Conservation (phyloP, 2,113 vertebrate species). For the Cochlearius cochlearius region DNA sequence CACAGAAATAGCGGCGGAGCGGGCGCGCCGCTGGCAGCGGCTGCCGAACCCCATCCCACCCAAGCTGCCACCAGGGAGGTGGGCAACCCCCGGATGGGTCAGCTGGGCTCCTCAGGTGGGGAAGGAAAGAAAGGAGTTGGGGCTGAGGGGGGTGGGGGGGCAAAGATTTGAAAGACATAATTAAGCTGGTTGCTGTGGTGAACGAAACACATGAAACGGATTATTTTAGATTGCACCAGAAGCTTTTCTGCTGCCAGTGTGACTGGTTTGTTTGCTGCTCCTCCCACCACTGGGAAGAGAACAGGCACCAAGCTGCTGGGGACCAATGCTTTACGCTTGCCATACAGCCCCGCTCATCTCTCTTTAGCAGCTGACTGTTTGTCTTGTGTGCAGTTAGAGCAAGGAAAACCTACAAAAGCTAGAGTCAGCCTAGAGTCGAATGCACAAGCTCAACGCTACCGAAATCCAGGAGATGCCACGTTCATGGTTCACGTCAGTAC, state of each 20-base stretch:
- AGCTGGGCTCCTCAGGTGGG: neutral
- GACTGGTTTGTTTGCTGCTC: neutral
- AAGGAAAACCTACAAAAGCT: neutral
- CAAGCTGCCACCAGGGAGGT: fast-evolving
- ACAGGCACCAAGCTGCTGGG: constrained; percentile 11
- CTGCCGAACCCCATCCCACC: neutral
- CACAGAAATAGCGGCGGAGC: constrained; percentile 15
- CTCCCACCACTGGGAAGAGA: neutral
- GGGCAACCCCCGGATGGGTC: neutral
- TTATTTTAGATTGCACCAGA: neutral
- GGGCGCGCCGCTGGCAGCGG: neutral
- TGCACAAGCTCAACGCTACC: fast-evolving
- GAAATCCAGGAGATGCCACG: neutral
- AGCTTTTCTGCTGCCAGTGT: constrained; percentile 11
- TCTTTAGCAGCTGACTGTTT: neutral
- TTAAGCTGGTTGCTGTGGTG: neutral
- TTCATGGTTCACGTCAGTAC: neutral
- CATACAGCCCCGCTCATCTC: neutral
- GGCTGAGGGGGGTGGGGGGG: fast-evolving
- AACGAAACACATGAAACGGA: neutral
- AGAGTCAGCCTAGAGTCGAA: neutral
- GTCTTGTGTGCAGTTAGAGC: neutral
- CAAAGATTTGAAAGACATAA: neutral
- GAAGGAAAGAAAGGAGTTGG: neutral
- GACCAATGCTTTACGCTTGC: neutral